Base-by-base conservation (phyloP, 2,888 invertebrate genomes). In the Zootermopsis nevadensis region DNA sequence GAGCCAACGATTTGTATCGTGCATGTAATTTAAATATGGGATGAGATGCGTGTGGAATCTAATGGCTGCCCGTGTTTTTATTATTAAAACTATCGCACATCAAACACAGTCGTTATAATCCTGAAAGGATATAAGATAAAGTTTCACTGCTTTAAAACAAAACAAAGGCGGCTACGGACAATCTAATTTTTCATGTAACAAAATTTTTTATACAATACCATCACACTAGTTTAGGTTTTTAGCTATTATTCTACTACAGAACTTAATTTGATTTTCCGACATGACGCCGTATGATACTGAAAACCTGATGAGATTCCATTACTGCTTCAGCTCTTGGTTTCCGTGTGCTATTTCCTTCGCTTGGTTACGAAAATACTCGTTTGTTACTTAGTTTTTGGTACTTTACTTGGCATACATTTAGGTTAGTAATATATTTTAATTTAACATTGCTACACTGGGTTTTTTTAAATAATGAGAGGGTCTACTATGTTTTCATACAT, bases 1-100 rank as follows among this genome's bases (percentile, higher is more conserved):
- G 55, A 77, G 77, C 48, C 77, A 55, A 77, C 77, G 31, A 77
- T 77, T 77, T 77, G 55, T 77, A 77, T 77, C 77, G 33, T 22
- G 77, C 55, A 77, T 55, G 30, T 55, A 77, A 77, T 77, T 30
- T 77, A 77, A 77, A 77, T 55, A 77, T 24, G 77, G 22, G 38
- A 30, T 33, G 55, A 24, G 77, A 55, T 55, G 31, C 24, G 31
- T 53, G 53, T 19, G 12, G 33, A 15, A 8, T 27, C 10, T 24
- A 33, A 8, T 38, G 1, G 24, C 24, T 24, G 33, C 69, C 7
- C 22, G 15, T 22, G 19, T 76, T 76, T 38, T 76, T 42, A n/a
- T 72, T 33, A 72, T 72, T 35, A 42, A 76, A 76, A 76, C 38
- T 76, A 42, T 76, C 42, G 42, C 6, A n/a, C n/a, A n/a, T n/a